Evolutionary conservation across 2,797 vertebrate genomes (phyloP), one percentile per base, ranked within the genome.

Genomic region (Onychomys torridus): DNA sequence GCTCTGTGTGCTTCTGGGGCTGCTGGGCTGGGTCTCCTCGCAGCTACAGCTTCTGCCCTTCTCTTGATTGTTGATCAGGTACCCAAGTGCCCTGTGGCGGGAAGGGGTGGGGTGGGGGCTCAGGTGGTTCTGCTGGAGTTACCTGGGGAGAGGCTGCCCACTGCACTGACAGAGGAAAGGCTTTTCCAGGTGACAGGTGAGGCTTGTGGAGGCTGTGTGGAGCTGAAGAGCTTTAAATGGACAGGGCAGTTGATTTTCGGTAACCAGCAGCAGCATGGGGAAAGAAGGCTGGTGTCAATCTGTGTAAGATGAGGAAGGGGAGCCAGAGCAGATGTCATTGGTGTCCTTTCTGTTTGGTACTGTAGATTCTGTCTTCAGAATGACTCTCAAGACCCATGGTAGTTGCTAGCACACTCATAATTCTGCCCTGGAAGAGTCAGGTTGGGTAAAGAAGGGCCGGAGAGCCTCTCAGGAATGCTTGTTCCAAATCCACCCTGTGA

Each of bases 1-100:
- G 97, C 97, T 97, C 98, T 97, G 97, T 95, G 43, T 59, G 97
- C 97, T 98, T 98, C 93, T 96, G 96, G 97, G 97, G 97, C 98
- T 97, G 97, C 97, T 96, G 98, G 97, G 98, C 98, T 97, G 97
- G 98, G 98, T 97, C 98, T 97, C 93, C 71, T 98, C 73, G 94
- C 86, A 75, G 69, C 98, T 89, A 61, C 90, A 29, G 98, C 98
- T 98, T 98, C 96, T 96, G 91, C 94, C 97, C 97, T 96, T 96
- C 55, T 88, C 25, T 88, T 43, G 67, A 71, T 96, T 49, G 12
- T 93, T 98, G 98, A 98, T 98, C 94, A 97, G 98, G 97, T 40
- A 37, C 29, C 46, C 2, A 61, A 94, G 61, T 73, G 19, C 98
- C 96, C 85, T 85, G 77, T 46, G 61, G 96, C 90, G 77, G 52